Base-by-base conservation (phyloP, 2,113 vertebrate species). In the Pagrus major region DNA sequence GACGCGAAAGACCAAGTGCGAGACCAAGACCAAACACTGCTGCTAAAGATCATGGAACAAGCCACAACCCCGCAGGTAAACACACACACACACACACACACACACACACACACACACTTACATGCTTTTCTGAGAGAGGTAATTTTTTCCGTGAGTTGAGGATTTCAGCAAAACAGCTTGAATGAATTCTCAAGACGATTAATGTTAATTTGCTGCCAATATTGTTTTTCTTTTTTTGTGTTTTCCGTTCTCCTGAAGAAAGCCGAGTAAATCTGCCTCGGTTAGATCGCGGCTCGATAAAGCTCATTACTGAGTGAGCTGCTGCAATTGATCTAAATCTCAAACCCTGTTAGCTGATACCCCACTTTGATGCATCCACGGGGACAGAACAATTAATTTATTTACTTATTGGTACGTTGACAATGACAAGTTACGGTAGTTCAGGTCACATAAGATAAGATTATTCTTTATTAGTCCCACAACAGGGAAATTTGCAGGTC, bases 21-120 rank as follows among this genome's bases (percentile, higher is more conserved):
- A 89, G 98, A 99, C 61, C 97, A 99, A 81, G 98, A 99, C 93
- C 98, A 99, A 85, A 94, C 92, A 6, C 92, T 99, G 93, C 95
- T 99, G 90, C 92, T 99, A 27, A 99, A 98, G 94, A 98, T 99
- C 87, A 99, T 99, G 97, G 98, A 99, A 63, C 97, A 97, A 86
- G 94, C 96, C 82, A 94, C 96, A 90, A 96, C 92, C 44, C 97
- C 98, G 49, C 98, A 99, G 97, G 80, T 72, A 73, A 0, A 6
- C 5, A 73, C 0, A 6, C 5, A 39, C 64, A 25, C 65, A 49
- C 20, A 33, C n/a, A 41, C 52, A 15, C 68, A 56, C 66, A 55
- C 54, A 55, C 31, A 49, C 27, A 46, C 18, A 37, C 42, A n/a
- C n/a, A n/a, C n/a, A n/a, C 23, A 51, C 23, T 23, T 1, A 66